Evolutionary conservation across 2,888 invertebrate species (phyloP).

Genomic region (Melinaea menophilus): DNA sequence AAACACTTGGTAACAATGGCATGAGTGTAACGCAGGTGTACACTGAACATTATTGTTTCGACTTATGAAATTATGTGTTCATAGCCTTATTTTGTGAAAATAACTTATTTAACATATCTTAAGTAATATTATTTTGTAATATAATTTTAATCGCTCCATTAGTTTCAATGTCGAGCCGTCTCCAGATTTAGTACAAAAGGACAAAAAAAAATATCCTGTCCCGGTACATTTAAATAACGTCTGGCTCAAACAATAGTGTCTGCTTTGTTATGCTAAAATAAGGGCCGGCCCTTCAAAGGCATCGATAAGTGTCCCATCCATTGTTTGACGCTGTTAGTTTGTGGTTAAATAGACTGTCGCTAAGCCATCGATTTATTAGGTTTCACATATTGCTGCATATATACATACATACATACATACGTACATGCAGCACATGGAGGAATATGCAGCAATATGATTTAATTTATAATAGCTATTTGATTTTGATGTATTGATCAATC

Average conservation of each 20-base stretch:
- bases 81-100: not conserved
- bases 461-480: too few species aligned
- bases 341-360: conserved; percentile 19
- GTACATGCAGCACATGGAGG: too few species aligned
- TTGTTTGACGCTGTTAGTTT: conserved; percentile 35
- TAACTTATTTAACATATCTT: not conserved
- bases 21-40: conserved; percentile 28
- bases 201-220: conserved; percentile 42
- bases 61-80: conserved; percentile 18
- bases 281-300: conserved; percentile 45
- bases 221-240: conserved; percentile 71
- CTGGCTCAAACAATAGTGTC: conserved; percentile 67
- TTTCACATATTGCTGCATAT: not conserved
- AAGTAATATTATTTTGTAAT: not conserved
- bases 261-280: conserved; percentile 68
- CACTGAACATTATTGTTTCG: conserved; percentile 26
- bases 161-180: conserved; percentile 39
- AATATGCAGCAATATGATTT: too few species aligned
- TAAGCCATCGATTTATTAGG: not conserved
- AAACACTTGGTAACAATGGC: conserved; percentile 37
- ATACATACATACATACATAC: too few species aligned
- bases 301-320: conserved; percentile 36
- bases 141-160: conserved; percentile 25
- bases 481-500: not conserved
- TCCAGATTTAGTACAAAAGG: conserved; percentile 51